Percentiles rank a stretch among this genome's conserved stretches.
Evolutionary conservation across 1,140 invertebrate species (phyloP).

Genomic region (Lamellibrachia luymesi): DNA sequence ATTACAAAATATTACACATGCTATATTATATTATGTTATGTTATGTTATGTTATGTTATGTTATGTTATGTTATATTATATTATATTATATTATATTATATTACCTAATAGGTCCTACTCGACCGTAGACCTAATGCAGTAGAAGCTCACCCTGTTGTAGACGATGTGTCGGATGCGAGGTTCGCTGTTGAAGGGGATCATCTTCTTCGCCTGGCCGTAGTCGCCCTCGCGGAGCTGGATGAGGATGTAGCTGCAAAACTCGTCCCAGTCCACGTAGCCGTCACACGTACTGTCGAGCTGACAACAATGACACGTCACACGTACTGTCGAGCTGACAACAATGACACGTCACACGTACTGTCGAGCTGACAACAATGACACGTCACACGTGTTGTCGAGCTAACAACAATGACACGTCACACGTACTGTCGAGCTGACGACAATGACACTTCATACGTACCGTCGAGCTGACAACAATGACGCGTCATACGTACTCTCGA

Average conservation of each 20-base stretch:
- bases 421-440: not conserved
- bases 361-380: no score
- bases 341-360: no score
- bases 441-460: not conserved
- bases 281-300: conserved; percentile 45
- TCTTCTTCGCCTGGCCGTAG: conserved; percentile 43
- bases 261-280: conserved; percentile 52
- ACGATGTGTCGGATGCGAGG: conserved; percentile 53
- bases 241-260: conserved; percentile 49
- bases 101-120: not conserved
- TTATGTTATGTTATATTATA: not conserved
- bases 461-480: not conserved
- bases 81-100: not conserved
- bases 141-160: conserved; percentile 50
- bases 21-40: not conserved
- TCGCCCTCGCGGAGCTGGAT: conserved; percentile 47
- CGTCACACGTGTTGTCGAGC: no score
- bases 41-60: not conserved
- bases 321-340: no score
- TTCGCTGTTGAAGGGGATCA: conserved; percentile 52
- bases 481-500: not conserved
- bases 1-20: not conserved
- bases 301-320: not conserved
- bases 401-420: no score
- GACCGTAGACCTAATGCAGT: not conserved